Percentiles rank a stretch among this genome's conserved stretches.
These are phyloP conservation scores for Trichacis sp. DNA, from an alignment of 2,888 invertebrate genomes.

Conservation along the genomic window DNA sequence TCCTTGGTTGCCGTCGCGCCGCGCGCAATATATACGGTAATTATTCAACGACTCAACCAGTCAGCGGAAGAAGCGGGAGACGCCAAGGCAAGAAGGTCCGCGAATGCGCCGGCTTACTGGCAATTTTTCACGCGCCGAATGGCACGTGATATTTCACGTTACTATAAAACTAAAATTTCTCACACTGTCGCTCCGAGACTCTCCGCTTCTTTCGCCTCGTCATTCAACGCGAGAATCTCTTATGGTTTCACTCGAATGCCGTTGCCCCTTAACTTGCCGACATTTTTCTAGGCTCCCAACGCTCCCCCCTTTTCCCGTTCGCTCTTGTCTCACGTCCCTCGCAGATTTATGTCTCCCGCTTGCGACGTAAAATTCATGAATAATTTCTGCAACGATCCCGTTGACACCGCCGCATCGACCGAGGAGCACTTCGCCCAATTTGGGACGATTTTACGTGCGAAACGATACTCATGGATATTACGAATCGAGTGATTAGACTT, in stretches of 20 bases:
- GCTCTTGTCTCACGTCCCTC: slow-evolving; percentile 6
- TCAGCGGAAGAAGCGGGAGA: neutral
- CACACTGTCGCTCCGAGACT: slow-evolving; percentile 29
- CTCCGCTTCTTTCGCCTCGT: slow-evolving; percentile 10
- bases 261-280: slow-evolving; percentile 14
- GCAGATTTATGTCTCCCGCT: slow-evolving; percentile 34
- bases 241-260: slow-evolving; percentile 10
- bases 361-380: slow-evolving; percentile 36
- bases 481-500: too few relatives aligned
- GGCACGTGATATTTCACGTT: slow-evolving; percentile 34
- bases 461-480: too few relatives aligned
- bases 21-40: slow-evolving; percentile 28
- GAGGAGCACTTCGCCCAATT: slow-evolving; percentile 31
- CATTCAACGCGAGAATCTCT: slow-evolving; percentile 19
- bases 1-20: slow-evolving; percentile 33
- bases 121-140: slow-evolving; percentile 29
- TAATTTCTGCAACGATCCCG: slow-evolving; percentile 33
- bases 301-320: slow-evolving; percentile 1
- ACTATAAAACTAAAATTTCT: slow-evolving; percentile 32
- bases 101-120: slow-evolving; percentile 21
- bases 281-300: slow-evolving; percentile 13
- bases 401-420: slow-evolving; percentile 1
- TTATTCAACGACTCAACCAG: slow-evolving; percentile 36
- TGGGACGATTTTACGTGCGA: neutral
- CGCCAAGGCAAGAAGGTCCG: slow-evolving; percentile 10